These are phyloP conservation scores for Margarornis squamiger DNA, from an alignment of 2,797 vertebrate genomes.

Conservation along the genomic window DNA sequence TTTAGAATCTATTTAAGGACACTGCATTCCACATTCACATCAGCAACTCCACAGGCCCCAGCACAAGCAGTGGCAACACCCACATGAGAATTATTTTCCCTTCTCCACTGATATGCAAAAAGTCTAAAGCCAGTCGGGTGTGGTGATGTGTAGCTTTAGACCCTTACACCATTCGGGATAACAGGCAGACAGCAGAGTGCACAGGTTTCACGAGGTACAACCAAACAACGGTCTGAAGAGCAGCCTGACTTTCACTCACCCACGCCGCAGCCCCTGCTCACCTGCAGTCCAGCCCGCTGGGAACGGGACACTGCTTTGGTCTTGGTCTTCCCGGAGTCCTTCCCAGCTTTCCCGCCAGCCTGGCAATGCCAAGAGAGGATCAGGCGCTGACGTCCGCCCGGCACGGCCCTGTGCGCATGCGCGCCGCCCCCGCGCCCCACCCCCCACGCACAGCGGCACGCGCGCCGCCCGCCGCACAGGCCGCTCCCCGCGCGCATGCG, in stretches of 20 bases:
- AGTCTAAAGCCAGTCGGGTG: accelerated
- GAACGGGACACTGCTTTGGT: slow-evolving; percentile 97
- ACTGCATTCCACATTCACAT: neutral
- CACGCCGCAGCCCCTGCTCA: slow-evolving; percentile 23
- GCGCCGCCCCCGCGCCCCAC: accelerated
- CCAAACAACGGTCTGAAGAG: accelerated
- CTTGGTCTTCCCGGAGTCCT: slow-evolving; percentile 97
- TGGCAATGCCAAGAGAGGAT: neutral
- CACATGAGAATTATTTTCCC: neutral
- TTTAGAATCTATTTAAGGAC: neutral
- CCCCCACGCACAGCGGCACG: neutral
- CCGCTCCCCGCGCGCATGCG: slow-evolving; percentile 12
- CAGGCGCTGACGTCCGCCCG: neutral
- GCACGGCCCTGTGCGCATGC: neutral
- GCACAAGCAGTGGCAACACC: neutral
- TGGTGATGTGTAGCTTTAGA: accelerated
- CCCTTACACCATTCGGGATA: accelerated
- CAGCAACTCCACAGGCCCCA: neutral
- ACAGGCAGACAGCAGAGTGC: accelerated
- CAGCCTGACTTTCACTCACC: accelerated
- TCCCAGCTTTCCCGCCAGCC: slow-evolving; percentile 98
- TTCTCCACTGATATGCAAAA: accelerated
- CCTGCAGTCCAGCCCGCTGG: slow-evolving; percentile 95
- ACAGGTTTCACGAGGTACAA: neutral
- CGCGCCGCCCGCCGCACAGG: neutral